phyloP scores from a whole-genome alignment of 1,140 invertebrate genomes.

The Brachionus asplanchnoidis region DNA sequence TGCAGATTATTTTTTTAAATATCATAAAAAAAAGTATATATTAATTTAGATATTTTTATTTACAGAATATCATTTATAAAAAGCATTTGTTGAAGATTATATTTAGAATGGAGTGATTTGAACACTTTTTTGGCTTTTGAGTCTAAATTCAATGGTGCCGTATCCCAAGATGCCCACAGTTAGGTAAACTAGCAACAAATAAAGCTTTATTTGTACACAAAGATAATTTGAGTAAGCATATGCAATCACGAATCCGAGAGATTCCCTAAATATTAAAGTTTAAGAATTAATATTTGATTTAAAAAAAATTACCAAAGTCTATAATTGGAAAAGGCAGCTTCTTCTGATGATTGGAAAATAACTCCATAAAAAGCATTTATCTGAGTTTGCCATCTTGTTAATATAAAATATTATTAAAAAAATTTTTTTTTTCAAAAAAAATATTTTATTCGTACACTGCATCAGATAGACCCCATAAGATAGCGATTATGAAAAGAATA shows the following conservation, averaged over 20 bases:
- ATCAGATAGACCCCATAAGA: conserved; percentile 84
- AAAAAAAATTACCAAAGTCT: conserved; percentile 83
- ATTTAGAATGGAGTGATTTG: conserved; percentile 36
- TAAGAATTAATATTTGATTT: background rate
- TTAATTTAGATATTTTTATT: background rate
- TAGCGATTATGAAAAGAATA: conserved; percentile 78
- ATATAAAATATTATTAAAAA: too few species aligned
- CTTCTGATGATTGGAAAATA: conserved; percentile 79
- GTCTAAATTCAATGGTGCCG: conserved; percentile 22
- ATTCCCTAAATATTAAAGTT: conserved; percentile 69
- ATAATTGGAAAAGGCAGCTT: conserved; percentile 93
- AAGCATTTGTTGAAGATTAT: background rate
- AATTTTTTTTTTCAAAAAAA: too few species aligned
- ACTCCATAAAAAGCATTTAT: conserved; percentile 86
- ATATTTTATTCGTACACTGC: conserved; percentile 62
- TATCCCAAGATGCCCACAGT: conserved; percentile 58
- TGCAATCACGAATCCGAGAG: conserved; percentile 82
- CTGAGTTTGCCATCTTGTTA: conserved; percentile 76
- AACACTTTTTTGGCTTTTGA: conserved; percentile 29
- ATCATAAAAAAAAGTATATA: background rate
- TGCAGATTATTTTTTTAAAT: background rate
- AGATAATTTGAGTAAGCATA: conserved; percentile 73
- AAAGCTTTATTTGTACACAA: conserved; percentile 81
- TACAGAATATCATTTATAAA: background rate
- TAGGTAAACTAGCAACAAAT: conserved; percentile 71